phyloP scores from a whole-genome alignment of 2,113 vertebrate genomes.

The Gallinago jamesoni region DNA sequence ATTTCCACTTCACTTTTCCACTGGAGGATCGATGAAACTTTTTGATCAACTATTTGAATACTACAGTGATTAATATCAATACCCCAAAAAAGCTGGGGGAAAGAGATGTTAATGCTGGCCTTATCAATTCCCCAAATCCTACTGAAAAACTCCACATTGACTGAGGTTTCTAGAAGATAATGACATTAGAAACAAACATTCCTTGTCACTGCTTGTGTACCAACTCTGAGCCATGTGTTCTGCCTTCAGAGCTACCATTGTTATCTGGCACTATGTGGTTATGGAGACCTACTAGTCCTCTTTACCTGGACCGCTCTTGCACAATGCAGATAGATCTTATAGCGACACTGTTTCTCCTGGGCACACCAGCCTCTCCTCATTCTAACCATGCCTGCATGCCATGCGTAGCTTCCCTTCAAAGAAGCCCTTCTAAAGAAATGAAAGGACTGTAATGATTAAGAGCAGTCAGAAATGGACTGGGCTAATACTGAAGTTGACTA shows the following conservation, averaged over 20 bases:
- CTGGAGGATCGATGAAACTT: background rate
- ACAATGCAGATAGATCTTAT: background rate
- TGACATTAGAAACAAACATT: background rate
- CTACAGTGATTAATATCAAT: background rate
- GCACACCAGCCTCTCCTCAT: background rate
- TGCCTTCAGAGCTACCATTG: background rate
- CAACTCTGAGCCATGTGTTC: background rate
- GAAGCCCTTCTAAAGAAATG: background rate
- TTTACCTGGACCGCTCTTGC: background rate
- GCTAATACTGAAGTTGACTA: background rate
- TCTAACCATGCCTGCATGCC: accelerated
- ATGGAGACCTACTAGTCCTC: background rate
- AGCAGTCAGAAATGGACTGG: background rate
- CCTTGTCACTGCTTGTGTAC: background rate
- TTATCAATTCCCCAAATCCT: background rate
- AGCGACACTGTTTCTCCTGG: background rate
- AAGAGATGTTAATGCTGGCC: background rate
- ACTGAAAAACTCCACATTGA: background rate
- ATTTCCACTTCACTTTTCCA: background rate
- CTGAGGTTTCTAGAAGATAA: background rate
- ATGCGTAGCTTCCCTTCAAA: background rate
- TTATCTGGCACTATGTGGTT: background rate
- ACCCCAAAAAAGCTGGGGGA: background rate
- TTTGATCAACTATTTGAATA: background rate
- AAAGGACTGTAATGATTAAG: background rate